Conservation (phyloP, 2,113 vertebrate genomes). For the Cromileptes altivelis region DNA sequence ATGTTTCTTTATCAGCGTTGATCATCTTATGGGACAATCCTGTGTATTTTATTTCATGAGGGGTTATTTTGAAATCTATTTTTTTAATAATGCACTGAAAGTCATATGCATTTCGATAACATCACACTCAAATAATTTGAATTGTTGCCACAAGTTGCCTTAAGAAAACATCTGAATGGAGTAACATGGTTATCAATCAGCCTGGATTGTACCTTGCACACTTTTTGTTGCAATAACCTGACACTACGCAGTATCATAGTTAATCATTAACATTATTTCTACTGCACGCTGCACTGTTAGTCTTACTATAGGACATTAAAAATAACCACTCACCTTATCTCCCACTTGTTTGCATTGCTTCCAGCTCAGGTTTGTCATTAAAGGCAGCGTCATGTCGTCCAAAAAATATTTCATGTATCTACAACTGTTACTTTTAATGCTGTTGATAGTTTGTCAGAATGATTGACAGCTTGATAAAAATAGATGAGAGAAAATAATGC, state of each 20-base stretch:
- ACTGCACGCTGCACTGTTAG: neutral
- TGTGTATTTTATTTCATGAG: slow-evolving; percentile 14
- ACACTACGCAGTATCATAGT: neutral
- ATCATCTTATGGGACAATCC: neutral
- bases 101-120: neutral
- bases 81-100: neutral
- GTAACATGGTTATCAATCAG: neutral
- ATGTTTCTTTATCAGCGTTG: neutral
- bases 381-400: neutral
- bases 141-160: neutral
- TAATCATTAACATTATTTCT: slow-evolving; percentile 22
- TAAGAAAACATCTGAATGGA: neutral
- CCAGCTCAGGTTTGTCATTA: slow-evolving; percentile 53
- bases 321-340: slow-evolving; percentile 27
- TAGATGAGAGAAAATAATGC: slow-evolving; percentile 22
- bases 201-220: slow-evolving; percentile 19
- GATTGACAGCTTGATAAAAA: neutral
- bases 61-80: neutral
- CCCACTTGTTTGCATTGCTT: slow-evolving; percentile 9
- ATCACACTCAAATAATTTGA: neutral
- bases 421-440: slow-evolving; percentile 4
- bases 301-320: neutral
- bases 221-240: neutral
- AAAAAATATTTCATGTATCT: slow-evolving; percentile 14
- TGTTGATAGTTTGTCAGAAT: slow-evolving; percentile 28